Evolutionary conservation across 2,113 vertebrate species (phyloP).

Genomic region (Bujurquina vittata): DNA sequence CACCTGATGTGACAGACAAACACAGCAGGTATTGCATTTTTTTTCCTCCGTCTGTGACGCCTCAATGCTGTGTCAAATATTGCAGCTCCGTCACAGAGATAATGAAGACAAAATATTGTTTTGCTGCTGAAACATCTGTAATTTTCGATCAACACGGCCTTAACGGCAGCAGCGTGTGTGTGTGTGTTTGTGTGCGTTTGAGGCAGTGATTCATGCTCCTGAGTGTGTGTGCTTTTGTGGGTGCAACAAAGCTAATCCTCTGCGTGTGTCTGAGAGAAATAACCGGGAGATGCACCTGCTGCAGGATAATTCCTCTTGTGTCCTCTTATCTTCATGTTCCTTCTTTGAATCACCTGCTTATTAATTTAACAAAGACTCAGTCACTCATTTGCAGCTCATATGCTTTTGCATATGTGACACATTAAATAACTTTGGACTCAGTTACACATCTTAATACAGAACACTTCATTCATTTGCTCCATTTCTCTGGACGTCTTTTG

Average conservation of each 20-base stretch:
- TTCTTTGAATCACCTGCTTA: slow-evolving; percentile 22
- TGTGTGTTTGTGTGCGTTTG: background rate
- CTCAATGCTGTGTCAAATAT: slow-evolving; percentile 38
- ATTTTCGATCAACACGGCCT: slow-evolving; percentile 23
- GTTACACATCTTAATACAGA: background rate
- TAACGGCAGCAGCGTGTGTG: slow-evolving; percentile 12
- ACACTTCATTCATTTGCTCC: slow-evolving; percentile 2
- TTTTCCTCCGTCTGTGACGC: background rate
- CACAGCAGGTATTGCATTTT: background rate
- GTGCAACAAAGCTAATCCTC: slow-evolving; percentile 59
- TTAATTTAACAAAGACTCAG: slow-evolving; percentile 29
- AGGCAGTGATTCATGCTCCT: slow-evolving; percentile 31
- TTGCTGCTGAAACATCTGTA: slow-evolving; percentile 38
- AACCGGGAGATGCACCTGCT: slow-evolving; percentile 51
- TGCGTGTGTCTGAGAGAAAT: slow-evolving; percentile 39
- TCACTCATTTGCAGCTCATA: slow-evolving; percentile 6
- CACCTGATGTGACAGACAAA: background rate
- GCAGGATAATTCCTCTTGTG: slow-evolving; percentile 47
- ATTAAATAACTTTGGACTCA: background rate
- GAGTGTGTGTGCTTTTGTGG: slow-evolving; percentile 22
- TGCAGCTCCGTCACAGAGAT: slow-evolving; percentile 12
- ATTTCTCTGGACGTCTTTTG: background rate
- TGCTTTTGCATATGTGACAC: background rate
- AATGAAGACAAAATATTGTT: slow-evolving; percentile 23
- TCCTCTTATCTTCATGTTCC: slow-evolving; percentile 10